Evolutionary conservation across 2,888 invertebrate species (phyloP).

Genomic region (Mamestra brassicae): DNA sequence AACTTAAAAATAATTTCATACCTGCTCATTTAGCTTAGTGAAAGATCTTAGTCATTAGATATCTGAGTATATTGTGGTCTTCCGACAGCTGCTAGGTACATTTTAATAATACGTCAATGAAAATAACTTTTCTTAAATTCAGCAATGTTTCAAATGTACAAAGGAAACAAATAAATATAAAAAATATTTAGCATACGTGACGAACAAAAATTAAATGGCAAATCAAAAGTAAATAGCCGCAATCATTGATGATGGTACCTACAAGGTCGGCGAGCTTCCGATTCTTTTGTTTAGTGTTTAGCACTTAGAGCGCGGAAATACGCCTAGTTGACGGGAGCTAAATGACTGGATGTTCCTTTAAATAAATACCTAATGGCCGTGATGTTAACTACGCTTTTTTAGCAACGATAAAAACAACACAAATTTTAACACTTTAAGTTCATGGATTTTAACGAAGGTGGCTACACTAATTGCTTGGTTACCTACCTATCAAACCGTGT

Average conservation of each 20-base stretch:
- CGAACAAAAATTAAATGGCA: constrained; percentile 65
- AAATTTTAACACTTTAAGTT: constrained; percentile 72
- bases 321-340: constrained; percentile 87
- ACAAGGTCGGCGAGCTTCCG: constrained; percentile 84
- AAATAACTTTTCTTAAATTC: constrained; percentile 14
- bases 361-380: constrained; percentile 76
- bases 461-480: constrained; percentile 41
- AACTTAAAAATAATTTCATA: constrained; percentile 11
- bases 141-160: constrained; percentile 35
- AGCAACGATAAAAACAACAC: constrained; percentile 80
- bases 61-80: constrained; percentile 3
- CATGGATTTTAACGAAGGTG: constrained; percentile 58
- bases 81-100: constrained; percentile 4
- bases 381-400: constrained; percentile 77
- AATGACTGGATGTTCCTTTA: constrained; percentile 84
- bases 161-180: constrained; percentile 45
- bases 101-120: constrained; percentile 20
- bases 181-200: constrained; percentile 60
- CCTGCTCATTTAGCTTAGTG: background rate
- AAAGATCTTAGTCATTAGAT: constrained; percentile 12
- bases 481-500: constrained; percentile 40
- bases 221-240: constrained; percentile 68
- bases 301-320: constrained; percentile 86
- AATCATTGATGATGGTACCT: constrained; percentile 75
- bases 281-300: constrained; percentile 85